Percentiles rank a stretch among this genome's conserved stretches.
Evolutionary conservation across 2,797 vertebrate species (phyloP).

Genomic region (Myripristis murdjan): DNA sequence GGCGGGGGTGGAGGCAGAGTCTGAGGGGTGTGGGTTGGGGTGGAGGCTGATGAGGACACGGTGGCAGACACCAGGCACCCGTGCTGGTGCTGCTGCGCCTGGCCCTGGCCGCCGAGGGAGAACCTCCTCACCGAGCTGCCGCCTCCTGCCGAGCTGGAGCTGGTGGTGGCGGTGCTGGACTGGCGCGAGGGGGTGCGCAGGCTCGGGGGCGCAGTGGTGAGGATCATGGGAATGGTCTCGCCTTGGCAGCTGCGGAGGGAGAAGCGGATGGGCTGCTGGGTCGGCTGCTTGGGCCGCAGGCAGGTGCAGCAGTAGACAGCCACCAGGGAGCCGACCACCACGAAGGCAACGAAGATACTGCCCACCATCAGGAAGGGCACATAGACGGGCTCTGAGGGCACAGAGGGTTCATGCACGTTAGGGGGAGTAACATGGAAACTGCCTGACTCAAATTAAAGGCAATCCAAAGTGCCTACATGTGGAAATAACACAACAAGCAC

Average conservation of each 20-base stretch:
- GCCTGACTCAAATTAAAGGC: not conserved
- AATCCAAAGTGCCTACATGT: not conserved
- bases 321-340: conserved; percentile 94
- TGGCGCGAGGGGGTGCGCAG: conserved; percentile 93
- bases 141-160: conserved; percentile 91
- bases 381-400: conserved; percentile 92
- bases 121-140: conserved; percentile 90
- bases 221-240: conserved; percentile 98
- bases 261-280: conserved; percentile 93
- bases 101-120: conserved; percentile 85
- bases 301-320: conserved; percentile 98
- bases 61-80: conserved; percentile 85
- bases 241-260: conserved; percentile 95
- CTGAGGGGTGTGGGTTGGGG: conserved; percentile 82
- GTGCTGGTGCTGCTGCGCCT: conserved; percentile 74
- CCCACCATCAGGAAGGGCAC: conserved; percentile 98
- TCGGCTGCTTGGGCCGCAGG: conserved; percentile 94
- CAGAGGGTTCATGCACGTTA: conserved; percentile 7
- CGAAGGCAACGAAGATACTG: conserved; percentile 97
- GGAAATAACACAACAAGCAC: too few species aligned
- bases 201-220: conserved; percentile 88
- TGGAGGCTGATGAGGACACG: conserved; percentile 85
- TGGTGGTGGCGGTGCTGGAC: conserved; percentile 96
- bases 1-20: conserved; percentile 83
- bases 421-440: not conserved